phyloP scores from a whole-genome alignment of 2,797 vertebrate species.

The Alfaro cultratus region DNA sequence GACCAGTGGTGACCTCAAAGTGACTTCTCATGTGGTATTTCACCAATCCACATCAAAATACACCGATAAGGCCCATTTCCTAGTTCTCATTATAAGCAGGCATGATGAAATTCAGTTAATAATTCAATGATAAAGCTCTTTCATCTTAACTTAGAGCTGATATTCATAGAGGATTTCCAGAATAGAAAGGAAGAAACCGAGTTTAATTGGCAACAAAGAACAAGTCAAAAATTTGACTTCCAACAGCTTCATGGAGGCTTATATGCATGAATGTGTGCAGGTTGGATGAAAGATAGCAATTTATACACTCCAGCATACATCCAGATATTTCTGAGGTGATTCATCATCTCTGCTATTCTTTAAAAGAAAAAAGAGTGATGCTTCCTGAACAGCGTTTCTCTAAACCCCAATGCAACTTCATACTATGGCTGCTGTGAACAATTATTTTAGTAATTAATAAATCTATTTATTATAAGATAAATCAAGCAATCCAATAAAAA shows the following conservation, averaged over 20 bases:
- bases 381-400: slow-evolving; percentile 7
- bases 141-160: slow-evolving; percentile 56
- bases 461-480: too few species aligned
- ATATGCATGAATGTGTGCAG: slow-evolving; percentile 2
- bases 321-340: not conserved
- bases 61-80: slow-evolving; percentile 15
- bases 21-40: slow-evolving; percentile 22
- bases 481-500: too few species aligned
- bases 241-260: slow-evolving; percentile 21
- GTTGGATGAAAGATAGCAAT: slow-evolving; percentile 6
- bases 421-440: too few species aligned
- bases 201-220: slow-evolving; percentile 48
- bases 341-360: not conserved
- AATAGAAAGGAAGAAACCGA: slow-evolving; percentile 45
- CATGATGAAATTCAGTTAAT: slow-evolving; percentile 54
- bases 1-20: slow-evolving; percentile 22
- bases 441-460: too few species aligned
- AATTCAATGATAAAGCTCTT: slow-evolving; percentile 65
- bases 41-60: slow-evolving; percentile 45
- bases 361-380: not conserved
- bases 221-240: slow-evolving; percentile 35
- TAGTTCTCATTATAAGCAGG: slow-evolving; percentile 41
- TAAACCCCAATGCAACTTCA: not conserved
- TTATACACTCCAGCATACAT: slow-evolving; percentile 8
- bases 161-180: slow-evolving; percentile 40